A percentile compares a stretch with the other conserved stretches of the same genome.
These are phyloP conservation scores for Sipha flava DNA, from an alignment of 1,140 invertebrate genomes.

Conservation along the genomic window DNA sequence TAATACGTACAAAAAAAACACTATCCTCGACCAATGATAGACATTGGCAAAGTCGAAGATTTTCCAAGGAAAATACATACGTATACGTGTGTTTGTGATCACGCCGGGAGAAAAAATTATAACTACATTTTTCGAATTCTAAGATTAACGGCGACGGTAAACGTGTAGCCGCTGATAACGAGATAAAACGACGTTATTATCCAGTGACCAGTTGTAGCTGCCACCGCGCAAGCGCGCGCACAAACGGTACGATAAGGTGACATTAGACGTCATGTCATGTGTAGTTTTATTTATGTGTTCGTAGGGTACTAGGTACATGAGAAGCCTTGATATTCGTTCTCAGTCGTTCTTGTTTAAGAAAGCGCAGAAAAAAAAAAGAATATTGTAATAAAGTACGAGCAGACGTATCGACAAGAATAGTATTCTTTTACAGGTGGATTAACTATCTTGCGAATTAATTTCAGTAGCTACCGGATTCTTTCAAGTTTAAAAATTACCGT, in stretches of 20 bases:
- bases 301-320: too few relatives aligned
- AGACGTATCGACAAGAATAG: too few relatives aligned
- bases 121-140: conserved; percentile 9
- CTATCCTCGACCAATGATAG: too few relatives aligned
- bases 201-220: neutral
- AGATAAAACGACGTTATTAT: neutral
- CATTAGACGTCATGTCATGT: neutral
- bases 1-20: too few relatives aligned
- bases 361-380: too few relatives aligned
- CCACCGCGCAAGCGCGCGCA: neutral
- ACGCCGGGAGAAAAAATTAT: neutral
- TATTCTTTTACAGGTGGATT: too few relatives aligned
- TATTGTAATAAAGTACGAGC: too few relatives aligned
- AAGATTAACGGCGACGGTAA: neutral
- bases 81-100: too few relatives aligned
- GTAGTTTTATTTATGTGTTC: neutral
- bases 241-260: neutral
- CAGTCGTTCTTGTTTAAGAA: neutral
- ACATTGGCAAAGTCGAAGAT: neutral
- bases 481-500: too few relatives aligned
- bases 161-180: neutral
- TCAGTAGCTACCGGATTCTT: too few relatives aligned
- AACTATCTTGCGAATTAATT: too few relatives aligned
- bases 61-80: neutral
- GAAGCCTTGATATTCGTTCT: neutral